phyloP scores from a whole-genome alignment of 2,797 vertebrate species.

The Helicolenus hilgendorfi region DNA sequence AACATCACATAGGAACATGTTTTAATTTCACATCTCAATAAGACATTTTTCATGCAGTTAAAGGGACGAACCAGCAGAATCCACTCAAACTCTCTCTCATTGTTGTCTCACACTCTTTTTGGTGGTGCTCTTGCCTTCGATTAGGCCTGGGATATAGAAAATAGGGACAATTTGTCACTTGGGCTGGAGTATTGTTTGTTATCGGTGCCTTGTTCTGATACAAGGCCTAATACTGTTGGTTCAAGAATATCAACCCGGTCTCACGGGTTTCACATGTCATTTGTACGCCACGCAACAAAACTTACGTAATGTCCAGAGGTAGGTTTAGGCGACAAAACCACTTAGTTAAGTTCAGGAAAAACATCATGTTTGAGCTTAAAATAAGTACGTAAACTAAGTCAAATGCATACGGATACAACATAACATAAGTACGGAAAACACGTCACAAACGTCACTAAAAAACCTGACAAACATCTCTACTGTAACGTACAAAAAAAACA shows the following conservation, averaged over 20 bases:
- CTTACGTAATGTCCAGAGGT: no score
- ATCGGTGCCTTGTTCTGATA: not conserved
- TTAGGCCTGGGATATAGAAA: not conserved
- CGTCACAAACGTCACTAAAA: no score
- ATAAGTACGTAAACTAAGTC: no score
- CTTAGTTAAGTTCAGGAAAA: no score
- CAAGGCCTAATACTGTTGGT: not conserved
- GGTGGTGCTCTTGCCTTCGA: conserved; percentile 10
- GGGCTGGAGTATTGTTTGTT: not conserved
- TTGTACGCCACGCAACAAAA: no score
- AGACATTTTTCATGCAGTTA: conserved; percentile 25
- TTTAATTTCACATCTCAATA: conserved; percentile 11
- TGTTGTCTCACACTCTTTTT: not conserved
- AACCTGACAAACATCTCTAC: no score
- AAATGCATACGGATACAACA: no score
- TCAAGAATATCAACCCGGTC: not conserved
- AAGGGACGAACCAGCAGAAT: conserved; percentile 11
- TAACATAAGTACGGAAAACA: no score
- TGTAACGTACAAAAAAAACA: no score
- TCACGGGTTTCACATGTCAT: no score
- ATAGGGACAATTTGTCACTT: not conserved
- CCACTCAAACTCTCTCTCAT: not conserved
- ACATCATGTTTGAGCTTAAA: no score
- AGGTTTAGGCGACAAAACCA: no score
- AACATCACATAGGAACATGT: conserved; percentile 53